Conservation (phyloP, 2,888 invertebrate species). For the Lampropteryx suffumata region DNA sequence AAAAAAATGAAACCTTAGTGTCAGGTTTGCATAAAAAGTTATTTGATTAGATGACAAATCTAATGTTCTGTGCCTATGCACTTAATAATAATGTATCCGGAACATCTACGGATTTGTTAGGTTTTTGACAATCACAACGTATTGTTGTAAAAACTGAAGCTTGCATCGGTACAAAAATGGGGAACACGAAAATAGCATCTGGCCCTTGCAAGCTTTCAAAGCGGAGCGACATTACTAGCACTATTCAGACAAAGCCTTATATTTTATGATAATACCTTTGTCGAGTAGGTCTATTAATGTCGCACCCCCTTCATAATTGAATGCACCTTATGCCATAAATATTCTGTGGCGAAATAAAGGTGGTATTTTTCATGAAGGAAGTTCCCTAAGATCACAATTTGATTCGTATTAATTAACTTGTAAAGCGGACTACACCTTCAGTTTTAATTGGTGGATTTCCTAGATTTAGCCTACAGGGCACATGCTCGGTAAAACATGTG, state of each 20-base stretch:
- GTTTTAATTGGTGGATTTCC: no score
- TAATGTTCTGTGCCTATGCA: constrained; percentile 77
- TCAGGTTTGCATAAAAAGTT: constrained; percentile 75
- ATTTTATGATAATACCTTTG: constrained; percentile 12
- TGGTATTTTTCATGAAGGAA: constrained; percentile 13
- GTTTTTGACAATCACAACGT: constrained; percentile 50
- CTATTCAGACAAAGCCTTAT: constrained; percentile 30
- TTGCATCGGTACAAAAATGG: constrained; percentile 47
- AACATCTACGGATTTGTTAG: constrained; percentile 56
- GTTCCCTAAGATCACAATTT: constrained; percentile 51
- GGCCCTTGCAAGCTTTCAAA: constrained; percentile 49
- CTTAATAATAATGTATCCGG: constrained; percentile 58
- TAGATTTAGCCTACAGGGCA: no score
- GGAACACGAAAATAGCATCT: constrained; percentile 45
- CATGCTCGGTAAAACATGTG: no score
- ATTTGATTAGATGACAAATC: constrained; percentile 71
- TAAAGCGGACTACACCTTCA: constrained; percentile 2
- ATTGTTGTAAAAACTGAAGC: constrained; percentile 49
- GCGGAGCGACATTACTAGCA: constrained; percentile 41
- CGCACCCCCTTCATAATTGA: constrained; percentile 10
- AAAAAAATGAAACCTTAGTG: constrained; percentile 65
- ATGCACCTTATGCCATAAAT: not conserved
- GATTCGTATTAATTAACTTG: constrained; percentile 48
- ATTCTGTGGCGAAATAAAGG: not conserved
- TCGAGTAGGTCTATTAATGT: constrained; percentile 40